Evolutionary conservation across 2,888 invertebrate genomes (phyloP), one percentile per base, ranked within the genome.

Genomic region (Lymantria dispar): DNA sequence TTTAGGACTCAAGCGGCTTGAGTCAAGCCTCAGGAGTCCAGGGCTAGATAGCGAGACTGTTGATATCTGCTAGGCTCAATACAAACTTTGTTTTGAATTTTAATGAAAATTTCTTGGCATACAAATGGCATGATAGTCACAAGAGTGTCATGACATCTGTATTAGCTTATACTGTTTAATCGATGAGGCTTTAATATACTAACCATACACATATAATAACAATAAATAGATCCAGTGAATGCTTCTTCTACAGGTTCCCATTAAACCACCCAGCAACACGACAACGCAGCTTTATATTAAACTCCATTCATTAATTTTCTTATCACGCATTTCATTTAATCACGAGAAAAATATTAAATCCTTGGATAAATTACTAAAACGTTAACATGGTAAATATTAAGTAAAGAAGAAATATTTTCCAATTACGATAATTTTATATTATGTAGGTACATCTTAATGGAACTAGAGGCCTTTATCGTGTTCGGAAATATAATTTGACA

Each of bases 161-260:
- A n/a, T n/a, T n/a, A n/a, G 22, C 22, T 22, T 22, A 22, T 22
- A 22, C 22, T 5, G 5, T 5, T 33, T 33, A 33, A 1, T 33
- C 3, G 2, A 33, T 7, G 33, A 33, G 8, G 8, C 33, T 7
- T 33, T 33, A 33, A 33, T 33, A 33, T 33, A 33, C 33, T 33
- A n/a, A n/a, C n/a, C n/a, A 22, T 33, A 33, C 33, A 33, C 33
- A 5, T 29, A 30, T 30, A 29, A 15, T 13, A 44, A 40, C 12
- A 33, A 37, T 36, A 45, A n/a, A 44, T 15, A 11, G 45, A 10
- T 29, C 22, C 12, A 44, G 29, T 45, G 43, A 48, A 37, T 43
- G 33, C 14, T 52, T 52, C 39, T 48, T 52, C 52, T 52, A 36
- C 52, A 48, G 52, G 48, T 52, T 52, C 38, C 42, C 47, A 48